Percentiles rank a stretch among this genome's conserved stretches.
Evolutionary conservation across 2,888 invertebrate genomes (phyloP).

Genomic region (Plemyria rubiginata): DNA sequence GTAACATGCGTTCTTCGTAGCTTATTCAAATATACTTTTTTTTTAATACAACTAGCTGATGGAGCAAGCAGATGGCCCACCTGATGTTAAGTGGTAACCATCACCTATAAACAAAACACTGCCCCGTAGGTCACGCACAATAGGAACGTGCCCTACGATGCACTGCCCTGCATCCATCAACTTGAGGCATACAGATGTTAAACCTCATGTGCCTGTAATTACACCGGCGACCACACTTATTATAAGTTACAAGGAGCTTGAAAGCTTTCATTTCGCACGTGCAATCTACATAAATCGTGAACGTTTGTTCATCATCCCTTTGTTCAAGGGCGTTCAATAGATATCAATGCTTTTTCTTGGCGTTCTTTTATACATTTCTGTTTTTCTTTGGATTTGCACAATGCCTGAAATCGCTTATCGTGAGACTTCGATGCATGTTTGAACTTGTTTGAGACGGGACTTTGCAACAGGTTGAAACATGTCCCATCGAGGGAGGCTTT

Average conservation of each 20-base stretch:
- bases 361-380: slow-evolving; percentile 37
- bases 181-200: too few species aligned
- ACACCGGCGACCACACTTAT: too few species aligned
- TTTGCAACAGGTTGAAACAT: slow-evolving; percentile 69
- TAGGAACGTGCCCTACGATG: too few species aligned
- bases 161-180: too few species aligned
- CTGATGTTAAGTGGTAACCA: too few species aligned
- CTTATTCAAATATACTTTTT: slow-evolving; percentile 20
- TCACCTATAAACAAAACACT: too few species aligned
- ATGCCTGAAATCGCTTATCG: slow-evolving; percentile 40
- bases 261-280: slow-evolving; percentile 54
- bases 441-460: slow-evolving; percentile 53
- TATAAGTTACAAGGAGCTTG: slow-evolving; percentile 47
- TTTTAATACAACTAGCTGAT: too few species aligned
- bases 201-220: too few species aligned
- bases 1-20: background rate
- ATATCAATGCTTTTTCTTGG: slow-evolving; percentile 37
- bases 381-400: slow-evolving; percentile 39
- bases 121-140: too few species aligned
- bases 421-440: slow-evolving; percentile 51
- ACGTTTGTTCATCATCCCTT: slow-evolving; percentile 46
- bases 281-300: slow-evolving; percentile 52
- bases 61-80: too few species aligned
- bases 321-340: slow-evolving; percentile 39
- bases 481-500: slow-evolving; percentile 45